Percentiles rank a stretch among this genome's conserved stretches.
These are phyloP conservation scores for Taphrorychus bicolor DNA, from an alignment of 2,888 invertebrate genomes.

Conservation along the genomic window DNA sequence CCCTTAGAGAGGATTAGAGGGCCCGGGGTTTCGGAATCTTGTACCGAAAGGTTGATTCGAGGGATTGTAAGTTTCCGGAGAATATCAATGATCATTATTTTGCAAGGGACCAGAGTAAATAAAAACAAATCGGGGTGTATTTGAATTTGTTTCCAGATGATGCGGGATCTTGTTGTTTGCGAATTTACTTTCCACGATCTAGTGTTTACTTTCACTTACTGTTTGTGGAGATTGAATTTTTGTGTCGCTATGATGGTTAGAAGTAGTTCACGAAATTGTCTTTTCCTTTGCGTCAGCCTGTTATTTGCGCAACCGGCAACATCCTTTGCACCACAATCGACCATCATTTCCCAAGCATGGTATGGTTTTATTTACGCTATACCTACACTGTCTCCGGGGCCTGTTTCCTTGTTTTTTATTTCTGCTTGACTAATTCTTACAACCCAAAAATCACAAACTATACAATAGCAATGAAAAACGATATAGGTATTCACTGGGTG, in stretches of 20 bases:
- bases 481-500: constrained; percentile 33
- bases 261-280: too few relatives aligned
- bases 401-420: constrained; percentile 25
- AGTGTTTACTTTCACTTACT: constrained; percentile 5
- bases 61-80: constrained; percentile 12
- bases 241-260: too few relatives aligned
- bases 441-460: constrained; percentile 36
- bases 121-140: constrained; percentile 21
- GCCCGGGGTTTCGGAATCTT: constrained; percentile 11
- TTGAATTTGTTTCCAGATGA: constrained; percentile 24
- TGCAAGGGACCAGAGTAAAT: constrained; percentile 23
- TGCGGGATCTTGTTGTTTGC: background rate
- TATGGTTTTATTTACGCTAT: constrained; percentile 28
- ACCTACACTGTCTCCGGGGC: constrained; percentile 19
- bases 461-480: constrained; percentile 31
- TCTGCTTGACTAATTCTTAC: constrained; percentile 37
- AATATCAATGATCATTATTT: constrained; percentile 23
- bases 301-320: background rate
- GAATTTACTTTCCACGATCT: background rate
- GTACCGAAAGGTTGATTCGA: constrained; percentile 17
- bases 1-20: constrained; percentile 14
- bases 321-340: constrained; percentile 7
- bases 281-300: background rate
- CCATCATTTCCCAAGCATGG: constrained; percentile 8
- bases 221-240: too few relatives aligned